Base-by-base conservation (phyloP, 2,888 invertebrate genomes). In the Stramonita haemastoma region DNA sequence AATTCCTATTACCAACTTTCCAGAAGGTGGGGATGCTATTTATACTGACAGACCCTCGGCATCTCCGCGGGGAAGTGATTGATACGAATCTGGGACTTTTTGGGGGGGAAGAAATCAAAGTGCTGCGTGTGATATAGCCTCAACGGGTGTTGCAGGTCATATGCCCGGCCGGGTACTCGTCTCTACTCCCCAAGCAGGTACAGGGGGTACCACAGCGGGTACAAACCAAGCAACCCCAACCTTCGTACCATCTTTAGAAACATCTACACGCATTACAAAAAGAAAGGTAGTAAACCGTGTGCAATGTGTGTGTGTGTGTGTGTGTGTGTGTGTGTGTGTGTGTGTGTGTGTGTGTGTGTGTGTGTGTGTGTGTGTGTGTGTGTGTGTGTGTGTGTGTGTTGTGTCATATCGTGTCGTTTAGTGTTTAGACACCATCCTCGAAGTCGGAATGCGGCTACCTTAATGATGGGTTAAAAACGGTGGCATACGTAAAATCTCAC, bases 351-450 rank as follows among this genome's bases (percentile, higher is more conserved):
- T 13, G 66, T 66, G 66, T 13, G 66, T 66, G 66, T 13, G 66
- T 85, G 85, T 36, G 36, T 85, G 85, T 84, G 85, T 56, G 85
- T 56, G 56, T 85, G 85, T 56, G 85, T 56, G 85, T 85, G 85
- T 85, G 85, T 85, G 85, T 85, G 85, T 56, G 85, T 85, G 85
- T 46, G 46, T 46, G 46, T 46, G 46, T 46, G 46, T 15, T 11
- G 13, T 60, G 60, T 60, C 60, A 11, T 19, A n/a, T n/a, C n/a
- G n/a, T n/a, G n/a, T n/a, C n/a, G n/a, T n/a, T n/a, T n/a, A n/a
- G n/a, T n/a, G n/a, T n/a, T 22, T 66, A 2, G 1, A 22, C 66
- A 66, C 13, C 66, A 66, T 66, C 66, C 17, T 13, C 66, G 26
- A 22, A 17, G 26, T 66, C 66, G 46, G 46, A 66, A 22, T 66